Evolutionary conservation across 2,888 invertebrate species (phyloP), one percentile per base, ranked within the genome.

Genomic region (Sylvicola cinctus): DNA sequence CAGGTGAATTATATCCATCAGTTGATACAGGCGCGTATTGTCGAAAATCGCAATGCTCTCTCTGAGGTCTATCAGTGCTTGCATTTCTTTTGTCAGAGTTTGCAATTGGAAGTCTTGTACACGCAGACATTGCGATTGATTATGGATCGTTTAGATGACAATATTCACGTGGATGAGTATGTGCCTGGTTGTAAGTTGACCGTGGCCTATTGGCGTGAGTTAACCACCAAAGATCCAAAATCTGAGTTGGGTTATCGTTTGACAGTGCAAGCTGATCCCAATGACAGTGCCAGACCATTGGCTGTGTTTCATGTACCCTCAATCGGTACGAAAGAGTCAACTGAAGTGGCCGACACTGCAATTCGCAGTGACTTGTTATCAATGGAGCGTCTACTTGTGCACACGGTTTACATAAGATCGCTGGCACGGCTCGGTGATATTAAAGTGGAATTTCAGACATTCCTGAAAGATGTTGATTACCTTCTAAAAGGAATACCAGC

Each of bases 1-100:
- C 96, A 95, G 65, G 73, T 85, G 14, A 74, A 87, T 49, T 93
- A 87, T 60, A 76, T 98, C 35, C 91, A 95, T 47, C 85, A 91
- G 47, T 68, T 96, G 17, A 77, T 91, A 2, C 98, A 98, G 60
- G 75, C 84, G 1, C 70, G 93, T 23, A 62, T 58, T 2, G 58
- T 57, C 2, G 81, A 84, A 47, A 77, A 77, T 51, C 67, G 71
- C 1, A 69, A 74, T 48, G 83, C 85, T 3, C 58, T 87, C 12
- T 71, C 74, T 33, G 84, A 85, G 53, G 73, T 85, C 1, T 87
- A 85, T 54, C 74, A 74, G 47, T 76, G 77, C 39, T 62, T 95
- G 23, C 87, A 90, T 43, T 83, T 76, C 50, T 95, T 99, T 58
- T 91, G 93, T 50, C 87, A 93, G 48, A 85, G 90, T 0, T 62